Evolutionary conservation across 1,140 invertebrate genomes (phyloP), one percentile per base, ranked within the genome.

Genomic region (Macrobrachium rosenbergii): DNA sequence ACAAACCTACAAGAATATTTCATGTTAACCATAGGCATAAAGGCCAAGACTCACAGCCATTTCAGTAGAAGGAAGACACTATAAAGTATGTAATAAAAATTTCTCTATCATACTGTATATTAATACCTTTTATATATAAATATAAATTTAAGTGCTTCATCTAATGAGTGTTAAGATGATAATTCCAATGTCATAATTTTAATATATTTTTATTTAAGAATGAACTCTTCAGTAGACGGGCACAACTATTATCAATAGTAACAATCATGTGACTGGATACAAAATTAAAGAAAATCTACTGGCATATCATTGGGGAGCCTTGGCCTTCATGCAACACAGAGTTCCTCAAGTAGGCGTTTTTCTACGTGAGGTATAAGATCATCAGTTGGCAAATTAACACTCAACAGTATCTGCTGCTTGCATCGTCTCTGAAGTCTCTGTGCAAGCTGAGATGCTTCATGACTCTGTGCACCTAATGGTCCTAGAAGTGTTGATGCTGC

Each of bases 261-360:
- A 52, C 52, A 52, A 52, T 52, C 12, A 52, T 52, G 52, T 52
- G 52, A 52, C 52, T 52, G 52, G 52, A 52, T 52, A 52, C 12
- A 52, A 52, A 52, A 52, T 12, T 0, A 52, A 52, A 52, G 52
- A 52, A 52, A 52, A 52, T 52, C 52, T 52, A 52, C 52, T 52
- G 52, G 52, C 52, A 52, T 52, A 52, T 52, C 52, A 10, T 52
- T 10, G 52, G 2, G 52, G 64, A 86, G 78, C 78, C 69, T 37
- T 63, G 85, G 78, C 85, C 85, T 87, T 87, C 52, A 87, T 76
- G 60, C 85, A 52, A 87, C 85, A 87, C 85, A 87, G 85, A 87
- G 85, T 69, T 87, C 85, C 78, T 87, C 85, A 19, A 87, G 45
- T 45, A 89, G 69, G 17, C 82, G 77, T 73, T 89, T 77, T 63